Evolutionary conservation across 2,888 invertebrate genomes (phyloP).

Genomic region (Clivina fossor): DNA sequence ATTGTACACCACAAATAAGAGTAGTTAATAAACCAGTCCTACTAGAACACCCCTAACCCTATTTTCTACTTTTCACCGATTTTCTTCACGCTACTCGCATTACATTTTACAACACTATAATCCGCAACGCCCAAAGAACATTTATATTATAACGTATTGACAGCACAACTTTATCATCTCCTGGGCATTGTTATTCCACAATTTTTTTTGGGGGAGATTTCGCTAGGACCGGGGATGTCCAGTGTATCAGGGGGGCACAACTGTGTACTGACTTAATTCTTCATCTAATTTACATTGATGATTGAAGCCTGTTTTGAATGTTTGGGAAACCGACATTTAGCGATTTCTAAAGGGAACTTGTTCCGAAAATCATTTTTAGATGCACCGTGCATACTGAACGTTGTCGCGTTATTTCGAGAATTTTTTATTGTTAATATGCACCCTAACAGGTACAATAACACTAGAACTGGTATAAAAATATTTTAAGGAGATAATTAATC

Average conservation of each 20-base stretch:
- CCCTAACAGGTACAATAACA: too few relatives aligned
- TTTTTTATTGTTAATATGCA: slow-evolving; percentile 21
- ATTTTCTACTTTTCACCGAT: too few relatives aligned
- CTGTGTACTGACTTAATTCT: slow-evolving; percentile 23
- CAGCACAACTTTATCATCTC: slow-evolving; percentile 1
- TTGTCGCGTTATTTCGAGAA: neutral
- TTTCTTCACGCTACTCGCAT: slow-evolving; percentile 14
- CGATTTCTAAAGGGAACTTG: slow-evolving; percentile 12
- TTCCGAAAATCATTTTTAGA: slow-evolving; percentile 25
- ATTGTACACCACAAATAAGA: slow-evolving; percentile 23
- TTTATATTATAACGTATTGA: slow-evolving; percentile 13
- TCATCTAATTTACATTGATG: slow-evolving; percentile 24
- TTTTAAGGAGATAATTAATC: too few relatives aligned
- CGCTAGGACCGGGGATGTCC: too few relatives aligned
- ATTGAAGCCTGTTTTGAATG: slow-evolving; percentile 32
- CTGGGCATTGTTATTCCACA: slow-evolving; percentile 16
- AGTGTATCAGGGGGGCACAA: too few relatives aligned
- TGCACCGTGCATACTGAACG: neutral
- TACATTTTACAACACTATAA: neutral
- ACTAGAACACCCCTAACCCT: slow-evolving; percentile 18
- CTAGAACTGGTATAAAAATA: too few relatives aligned
- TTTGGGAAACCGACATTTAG: slow-evolving; percentile 34
- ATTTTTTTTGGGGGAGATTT: neutral
- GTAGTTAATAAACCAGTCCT: slow-evolving; percentile 25
- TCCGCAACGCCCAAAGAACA: slow-evolving; percentile 9